phyloP scores from a whole-genome alignment of 2,113 vertebrate species.

The Formicarius rufipectus region DNA sequence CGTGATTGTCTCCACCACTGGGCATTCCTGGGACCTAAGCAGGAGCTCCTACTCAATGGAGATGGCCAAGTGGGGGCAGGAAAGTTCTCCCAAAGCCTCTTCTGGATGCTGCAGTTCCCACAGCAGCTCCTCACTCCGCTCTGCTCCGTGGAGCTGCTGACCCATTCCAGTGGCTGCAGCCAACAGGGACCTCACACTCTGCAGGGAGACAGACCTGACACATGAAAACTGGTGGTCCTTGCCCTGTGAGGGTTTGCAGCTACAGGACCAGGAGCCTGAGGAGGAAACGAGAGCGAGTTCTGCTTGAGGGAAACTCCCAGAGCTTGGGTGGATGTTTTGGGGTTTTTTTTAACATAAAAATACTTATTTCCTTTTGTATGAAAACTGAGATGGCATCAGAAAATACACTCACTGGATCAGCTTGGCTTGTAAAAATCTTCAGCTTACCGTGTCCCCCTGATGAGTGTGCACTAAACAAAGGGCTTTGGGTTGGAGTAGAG shows the following conservation, averaged over 20 bases:
- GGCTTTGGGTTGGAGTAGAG: background rate
- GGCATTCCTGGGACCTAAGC: background rate
- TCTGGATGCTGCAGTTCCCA: background rate
- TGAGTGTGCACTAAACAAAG: background rate
- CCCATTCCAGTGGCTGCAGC: constrained; percentile 50
- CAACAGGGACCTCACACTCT: background rate
- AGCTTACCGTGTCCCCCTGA: rapidly evolving
- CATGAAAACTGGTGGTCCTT: background rate
- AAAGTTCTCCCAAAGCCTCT: background rate
- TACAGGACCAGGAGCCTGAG: background rate
- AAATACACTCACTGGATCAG: background rate
- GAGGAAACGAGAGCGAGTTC: constrained; percentile 36
- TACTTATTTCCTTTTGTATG: background rate
- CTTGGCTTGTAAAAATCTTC: background rate
- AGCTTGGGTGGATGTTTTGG: background rate
- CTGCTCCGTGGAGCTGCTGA: background rate
- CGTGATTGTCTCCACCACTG: background rate
- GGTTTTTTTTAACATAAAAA: background rate
- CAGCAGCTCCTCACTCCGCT: background rate
- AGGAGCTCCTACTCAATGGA: background rate
- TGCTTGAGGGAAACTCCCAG: constrained; percentile 2
- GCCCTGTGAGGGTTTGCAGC: background rate
- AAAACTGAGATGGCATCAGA: background rate
- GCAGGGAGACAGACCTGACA: background rate
- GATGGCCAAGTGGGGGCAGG: background rate